Evolutionary conservation across 1,140 invertebrate genomes (phyloP).

Genomic region (Brachionus asplanchnoidis): DNA sequence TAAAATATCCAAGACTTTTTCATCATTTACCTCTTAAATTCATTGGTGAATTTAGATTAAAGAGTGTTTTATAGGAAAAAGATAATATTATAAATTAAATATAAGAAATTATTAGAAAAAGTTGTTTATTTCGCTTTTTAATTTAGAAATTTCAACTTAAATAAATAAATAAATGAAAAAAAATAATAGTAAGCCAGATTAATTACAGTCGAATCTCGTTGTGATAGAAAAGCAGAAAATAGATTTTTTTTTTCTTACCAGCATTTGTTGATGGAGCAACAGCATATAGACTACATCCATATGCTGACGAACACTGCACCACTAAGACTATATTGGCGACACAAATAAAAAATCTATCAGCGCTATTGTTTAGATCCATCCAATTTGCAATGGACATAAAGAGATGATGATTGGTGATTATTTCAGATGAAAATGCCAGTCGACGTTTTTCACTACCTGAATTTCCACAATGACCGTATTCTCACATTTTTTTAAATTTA

Average conservation of each 20-base stretch:
- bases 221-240: no score
- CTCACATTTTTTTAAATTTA: constrained; percentile 34
- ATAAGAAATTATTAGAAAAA: no score
- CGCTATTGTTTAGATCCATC: constrained; percentile 35
- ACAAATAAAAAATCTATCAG: constrained; percentile 9
- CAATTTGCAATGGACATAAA: constrained; percentile 57
- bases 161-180: no score
- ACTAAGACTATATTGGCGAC: neutral
- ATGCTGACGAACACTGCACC: constrained; percentile 9
- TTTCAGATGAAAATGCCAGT: constrained; percentile 87
- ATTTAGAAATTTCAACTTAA: no score
- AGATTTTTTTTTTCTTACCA: neutral
- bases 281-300: constrained; percentile 1
- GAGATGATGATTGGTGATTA: constrained; percentile 79
- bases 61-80: no score
- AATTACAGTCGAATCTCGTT: no score
- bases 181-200: no score
- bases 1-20: no score
- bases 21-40: no score
- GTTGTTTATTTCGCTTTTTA: no score
- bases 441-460: constrained; percentile 92
- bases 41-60: no score
- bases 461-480: constrained; percentile 68
- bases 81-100: no score
- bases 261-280: constrained; percentile 5